Conservation (phyloP, 2,113 vertebrate genomes). For the Anhinga anhinga region DNA sequence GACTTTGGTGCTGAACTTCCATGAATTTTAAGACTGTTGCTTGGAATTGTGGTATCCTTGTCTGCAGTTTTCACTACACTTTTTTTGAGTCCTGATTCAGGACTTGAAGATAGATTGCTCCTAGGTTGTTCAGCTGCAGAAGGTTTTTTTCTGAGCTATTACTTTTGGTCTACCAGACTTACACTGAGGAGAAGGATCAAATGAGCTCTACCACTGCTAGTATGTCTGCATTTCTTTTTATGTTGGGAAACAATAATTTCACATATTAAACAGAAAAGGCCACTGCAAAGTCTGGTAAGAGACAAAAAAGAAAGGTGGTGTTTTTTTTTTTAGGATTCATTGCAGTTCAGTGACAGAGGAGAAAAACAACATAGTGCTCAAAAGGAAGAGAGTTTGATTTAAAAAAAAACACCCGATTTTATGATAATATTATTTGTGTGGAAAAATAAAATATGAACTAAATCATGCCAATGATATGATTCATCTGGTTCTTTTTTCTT, state of each 20-base stretch:
- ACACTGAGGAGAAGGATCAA: background rate
- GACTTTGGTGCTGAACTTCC: background rate
- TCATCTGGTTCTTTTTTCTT: background rate
- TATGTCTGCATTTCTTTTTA: background rate
- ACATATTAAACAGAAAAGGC: background rate
- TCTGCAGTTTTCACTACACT: background rate
- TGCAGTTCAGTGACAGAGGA: background rate
- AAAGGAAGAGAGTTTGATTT: background rate
- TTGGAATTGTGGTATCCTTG: background rate
- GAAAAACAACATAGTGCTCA: background rate
- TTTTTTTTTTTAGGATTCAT: background rate
- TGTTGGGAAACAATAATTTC: background rate
- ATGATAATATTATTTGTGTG: background rate
- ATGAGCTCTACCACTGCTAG: background rate
- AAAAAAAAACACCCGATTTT: background rate
- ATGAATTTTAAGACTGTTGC: background rate
- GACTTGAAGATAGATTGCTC: background rate
- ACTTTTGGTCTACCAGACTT: background rate
- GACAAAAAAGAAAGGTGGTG: background rate
- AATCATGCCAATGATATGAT: background rate
- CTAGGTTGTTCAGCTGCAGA: background rate
- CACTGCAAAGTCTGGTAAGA: background rate
- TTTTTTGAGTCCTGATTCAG: background rate
- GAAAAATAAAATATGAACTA: constrained; percentile 7
- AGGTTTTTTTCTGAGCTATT: background rate